Percentiles rank a stretch among this genome's conserved stretches.
phyloP scores from a whole-genome alignment of 2,888 invertebrate genomes.

The Pterostichus madidus region DNA sequence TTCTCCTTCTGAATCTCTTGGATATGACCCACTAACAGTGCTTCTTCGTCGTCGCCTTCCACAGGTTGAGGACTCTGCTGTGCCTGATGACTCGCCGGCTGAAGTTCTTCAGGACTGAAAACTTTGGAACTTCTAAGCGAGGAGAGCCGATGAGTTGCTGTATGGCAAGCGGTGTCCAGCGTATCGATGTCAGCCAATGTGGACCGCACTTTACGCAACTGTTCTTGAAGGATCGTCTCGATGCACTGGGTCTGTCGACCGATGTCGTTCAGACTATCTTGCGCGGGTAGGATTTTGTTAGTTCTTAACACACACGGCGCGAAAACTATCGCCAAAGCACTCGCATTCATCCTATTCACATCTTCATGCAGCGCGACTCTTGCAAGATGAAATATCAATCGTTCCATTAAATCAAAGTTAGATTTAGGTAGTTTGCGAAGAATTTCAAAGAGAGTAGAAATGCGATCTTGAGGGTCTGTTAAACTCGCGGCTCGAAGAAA shows the following conservation, averaged over 20 bases:
- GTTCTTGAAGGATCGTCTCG: slow-evolving; percentile 93
- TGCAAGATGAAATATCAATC: slow-evolving; percentile 94
- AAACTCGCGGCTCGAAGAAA: slow-evolving; percentile 94
- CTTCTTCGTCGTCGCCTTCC: slow-evolving; percentile 85
- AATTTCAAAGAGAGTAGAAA: slow-evolving; percentile 91
- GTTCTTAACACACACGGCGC: slow-evolving; percentile 96
- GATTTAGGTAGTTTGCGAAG: slow-evolving; percentile 92
- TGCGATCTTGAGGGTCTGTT: slow-evolving; percentile 88
- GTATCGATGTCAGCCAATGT: slow-evolving; percentile 94
- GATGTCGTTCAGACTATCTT: slow-evolving; percentile 94
- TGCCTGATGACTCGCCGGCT: slow-evolving; percentile 74
- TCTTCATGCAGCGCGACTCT: slow-evolving; percentile 92
- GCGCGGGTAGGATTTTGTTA: slow-evolving; percentile 92
- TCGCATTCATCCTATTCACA: slow-evolving; percentile 94
- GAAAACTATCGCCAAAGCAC: slow-evolving; percentile 95
- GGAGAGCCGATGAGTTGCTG: slow-evolving; percentile 89
- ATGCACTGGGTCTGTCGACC: slow-evolving; percentile 93
- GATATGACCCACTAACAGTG: slow-evolving; percentile 87
- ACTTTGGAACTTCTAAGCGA: slow-evolving; percentile 88
- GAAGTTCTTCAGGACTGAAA: slow-evolving; percentile 81
- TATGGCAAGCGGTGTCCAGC: slow-evolving; percentile 91
- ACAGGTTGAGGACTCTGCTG: slow-evolving; percentile 72
- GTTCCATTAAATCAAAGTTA: slow-evolving; percentile 94
- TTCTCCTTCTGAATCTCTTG: slow-evolving; percentile 91
- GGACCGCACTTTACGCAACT: slow-evolving; percentile 89